phyloP scores from a whole-genome alignment of 2,888 invertebrate species.

The Tanypteryx hageni region DNA sequence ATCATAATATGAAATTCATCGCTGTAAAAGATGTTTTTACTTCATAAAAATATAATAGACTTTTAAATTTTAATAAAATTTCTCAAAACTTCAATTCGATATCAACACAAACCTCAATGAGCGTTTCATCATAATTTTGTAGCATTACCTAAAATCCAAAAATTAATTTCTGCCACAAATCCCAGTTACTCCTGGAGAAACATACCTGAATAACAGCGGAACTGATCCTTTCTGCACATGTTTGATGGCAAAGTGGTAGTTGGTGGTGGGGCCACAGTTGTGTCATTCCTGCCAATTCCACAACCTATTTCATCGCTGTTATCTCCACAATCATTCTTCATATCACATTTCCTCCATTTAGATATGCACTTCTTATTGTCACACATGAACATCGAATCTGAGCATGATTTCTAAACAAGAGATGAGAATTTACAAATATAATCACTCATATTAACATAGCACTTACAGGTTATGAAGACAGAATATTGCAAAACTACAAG shows the following conservation, averaged over 20 bases:
- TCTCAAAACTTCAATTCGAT: no score
- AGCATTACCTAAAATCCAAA: not conserved
- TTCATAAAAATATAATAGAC: no score
- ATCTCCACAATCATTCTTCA: slow-evolving; percentile 86
- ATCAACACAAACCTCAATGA: no score
- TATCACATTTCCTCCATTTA: slow-evolving; percentile 82
- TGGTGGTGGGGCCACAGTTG: slow-evolving; percentile 69
- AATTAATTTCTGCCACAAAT: not conserved
- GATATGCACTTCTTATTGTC: slow-evolving; percentile 78
- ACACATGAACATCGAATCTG: slow-evolving; percentile 89
- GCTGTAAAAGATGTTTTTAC: no score
- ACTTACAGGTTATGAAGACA: no score
- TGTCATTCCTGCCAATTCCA: slow-evolving; percentile 71
- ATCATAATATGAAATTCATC: no score
- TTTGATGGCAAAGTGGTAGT: slow-evolving; percentile 69
- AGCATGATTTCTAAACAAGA: slow-evolving; percentile 76
- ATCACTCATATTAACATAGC: no score
- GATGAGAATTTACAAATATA: no score
- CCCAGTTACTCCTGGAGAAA: not conserved
- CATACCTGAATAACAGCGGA: slow-evolving; percentile 77
- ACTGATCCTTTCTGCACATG: slow-evolving; percentile 78
- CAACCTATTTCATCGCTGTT: slow-evolving; percentile 84
- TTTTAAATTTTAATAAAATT: no score
- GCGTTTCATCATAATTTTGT: not conserved
- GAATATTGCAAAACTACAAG: no score